Evolutionary conservation across 2,113 vertebrate genomes (phyloP), one percentile per base, ranked within the genome.

Genomic region (Hippocampus comes): DNA sequence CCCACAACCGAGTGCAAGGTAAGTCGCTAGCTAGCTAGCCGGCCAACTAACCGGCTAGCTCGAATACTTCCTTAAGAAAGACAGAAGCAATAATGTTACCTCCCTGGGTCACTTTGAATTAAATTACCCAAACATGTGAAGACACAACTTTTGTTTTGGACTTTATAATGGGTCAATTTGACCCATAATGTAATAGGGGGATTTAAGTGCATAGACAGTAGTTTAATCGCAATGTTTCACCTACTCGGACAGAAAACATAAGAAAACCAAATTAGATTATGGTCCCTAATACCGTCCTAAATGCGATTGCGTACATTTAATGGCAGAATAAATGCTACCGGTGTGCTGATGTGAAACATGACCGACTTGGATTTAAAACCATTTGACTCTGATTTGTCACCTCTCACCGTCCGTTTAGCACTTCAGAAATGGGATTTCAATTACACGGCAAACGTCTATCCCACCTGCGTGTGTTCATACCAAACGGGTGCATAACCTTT

Each of bases 401-500:
- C 48, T 65, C 48, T 70, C 53, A 59, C 18, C 9, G 42, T 77
- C 72, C 42, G 71, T 80, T 86, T 84, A 78, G 67, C 49, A 59
- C 43, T 64, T 75, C 30, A 74, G 79, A 86, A 84, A 78, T 67
- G 76, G 74, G 65, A 88, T 86, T 90, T 90, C 80, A 79, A 86
- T 90, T 86, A 85, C 64, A 67, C 15, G 51, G 69, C 75, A 83
- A 81, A 70, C 69, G 79, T 78, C 77, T 82, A 74, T 27, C 6
- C 59, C 27, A 27, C 67, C 71, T 83, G 51, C 27, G 59, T 78
- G 80, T 87, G 85, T 86, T 90, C 84, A 79, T 85, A 89, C 87
- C 79, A 90, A 89, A 89, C 78, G 73, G 73, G 78, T 77, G 91
- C 82, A 70, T 89, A 86, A 66, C 91, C 88, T 87, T 89, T 91